These are phyloP conservation scores for Pteromalus puparum DNA, from an alignment of 1,140 invertebrate genomes.

Conservation along the genomic window DNA sequence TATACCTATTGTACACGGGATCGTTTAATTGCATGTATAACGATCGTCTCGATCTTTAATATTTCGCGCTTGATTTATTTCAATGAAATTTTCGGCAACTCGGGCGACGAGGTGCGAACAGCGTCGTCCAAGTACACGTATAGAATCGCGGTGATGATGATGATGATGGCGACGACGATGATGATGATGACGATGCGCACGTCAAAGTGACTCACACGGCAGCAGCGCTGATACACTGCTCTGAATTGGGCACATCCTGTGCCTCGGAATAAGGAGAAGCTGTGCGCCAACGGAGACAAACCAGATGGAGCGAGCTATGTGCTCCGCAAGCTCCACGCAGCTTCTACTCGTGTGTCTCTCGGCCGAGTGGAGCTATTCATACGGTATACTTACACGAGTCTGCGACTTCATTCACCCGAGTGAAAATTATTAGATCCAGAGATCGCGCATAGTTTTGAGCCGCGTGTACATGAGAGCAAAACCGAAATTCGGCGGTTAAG, in stretches of 20 bases:
- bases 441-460: too few species aligned
- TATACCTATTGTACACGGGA: too few species aligned
- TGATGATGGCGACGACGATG: neutral
- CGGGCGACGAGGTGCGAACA: too few species aligned
- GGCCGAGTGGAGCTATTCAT: too few species aligned
- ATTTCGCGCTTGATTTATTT: too few species aligned
- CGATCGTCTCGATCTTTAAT: too few species aligned
- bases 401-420: neutral
- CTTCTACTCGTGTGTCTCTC: too few species aligned
- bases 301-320: conserved; percentile 19
- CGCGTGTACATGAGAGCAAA: too few species aligned
- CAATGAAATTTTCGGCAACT: neutral
- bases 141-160: neutral
- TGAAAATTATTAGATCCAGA: too few species aligned
- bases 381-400: too few species aligned
- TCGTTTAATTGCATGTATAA: too few species aligned
- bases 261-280: conserved; percentile 63
- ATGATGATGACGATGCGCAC: conserved; percentile 3
- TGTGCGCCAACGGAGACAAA: conserved; percentile 55
- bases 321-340: neutral
- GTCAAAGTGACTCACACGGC: conserved; percentile 71
- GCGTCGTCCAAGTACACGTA: neutral
- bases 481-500: too few species aligned
- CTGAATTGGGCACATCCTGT: conserved; percentile 74
- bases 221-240: conserved; percentile 58